Conservation (phyloP, 2,113 vertebrate genomes). For the Mionectes macconnelli region DNA sequence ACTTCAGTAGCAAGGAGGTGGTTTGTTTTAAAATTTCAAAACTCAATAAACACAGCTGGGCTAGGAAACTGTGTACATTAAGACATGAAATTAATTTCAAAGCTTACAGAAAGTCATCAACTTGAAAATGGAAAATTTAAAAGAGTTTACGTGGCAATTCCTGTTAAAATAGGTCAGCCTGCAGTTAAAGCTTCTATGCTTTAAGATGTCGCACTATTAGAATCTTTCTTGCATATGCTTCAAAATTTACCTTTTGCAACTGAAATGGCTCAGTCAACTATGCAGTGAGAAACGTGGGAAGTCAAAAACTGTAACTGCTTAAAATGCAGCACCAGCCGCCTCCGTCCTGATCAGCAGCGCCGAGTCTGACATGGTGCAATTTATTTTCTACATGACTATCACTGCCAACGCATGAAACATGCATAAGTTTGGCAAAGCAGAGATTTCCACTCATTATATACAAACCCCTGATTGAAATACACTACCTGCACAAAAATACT, state of each 20-base stretch:
- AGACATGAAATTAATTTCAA: background rate
- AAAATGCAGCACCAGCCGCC: conserved; percentile 21
- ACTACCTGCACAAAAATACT: background rate
- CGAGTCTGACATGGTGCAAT: background rate
- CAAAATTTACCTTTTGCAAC: background rate
- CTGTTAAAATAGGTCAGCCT: background rate
- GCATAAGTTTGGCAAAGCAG: conserved; percentile 6
- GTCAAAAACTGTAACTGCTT: background rate
- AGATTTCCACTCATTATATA: background rate
- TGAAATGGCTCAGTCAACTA: background rate
- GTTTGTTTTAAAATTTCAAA: background rate
- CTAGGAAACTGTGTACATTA: background rate
- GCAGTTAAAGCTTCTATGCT: background rate
- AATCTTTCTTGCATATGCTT: background rate
- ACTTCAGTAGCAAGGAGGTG: background rate
- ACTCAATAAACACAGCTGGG: background rate
- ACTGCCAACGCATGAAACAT: conserved; percentile 32
- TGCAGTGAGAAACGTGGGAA: background rate
- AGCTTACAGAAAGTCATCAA: background rate
- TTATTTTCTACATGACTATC: conserved; percentile 45
- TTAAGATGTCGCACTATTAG: background rate
- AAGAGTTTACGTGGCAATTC: background rate
- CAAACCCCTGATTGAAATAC: background rate
- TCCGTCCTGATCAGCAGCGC: background rate
- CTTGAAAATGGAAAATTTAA: background rate